Percentiles rank a stretch among this genome's conserved stretches.
Conservation (phyloP, 2,113 vertebrate genomes). For the Periophthalmus modestus region DNA sequence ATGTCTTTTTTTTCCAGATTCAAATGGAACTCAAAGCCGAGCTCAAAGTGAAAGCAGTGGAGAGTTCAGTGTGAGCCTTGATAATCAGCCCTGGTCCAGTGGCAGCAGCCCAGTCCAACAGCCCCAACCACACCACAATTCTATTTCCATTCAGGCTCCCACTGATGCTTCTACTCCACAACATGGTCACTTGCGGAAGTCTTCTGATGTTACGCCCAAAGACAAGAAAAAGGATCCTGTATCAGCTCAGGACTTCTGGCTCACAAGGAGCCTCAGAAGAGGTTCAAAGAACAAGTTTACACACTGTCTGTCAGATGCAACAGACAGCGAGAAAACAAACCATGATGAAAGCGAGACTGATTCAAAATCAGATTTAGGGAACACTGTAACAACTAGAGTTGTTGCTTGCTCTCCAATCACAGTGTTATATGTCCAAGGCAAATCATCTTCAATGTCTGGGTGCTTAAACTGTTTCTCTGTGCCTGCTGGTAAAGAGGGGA, state of each 20-base stretch:
- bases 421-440: constrained; percentile 78
- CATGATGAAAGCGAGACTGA: constrained; percentile 54
- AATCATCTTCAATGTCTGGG: constrained; percentile 80
- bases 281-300: constrained; percentile 61
- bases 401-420: constrained; percentile 72
- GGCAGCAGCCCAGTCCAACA: constrained; percentile 89
- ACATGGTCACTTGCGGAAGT: constrained; percentile 33
- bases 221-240: constrained; percentile 70
- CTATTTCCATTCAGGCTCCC: constrained; percentile 80
- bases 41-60: constrained; percentile 93
- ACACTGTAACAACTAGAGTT: constrained; percentile 72
- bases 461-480: constrained; percentile 77
- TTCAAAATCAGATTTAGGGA: constrained; percentile 56
- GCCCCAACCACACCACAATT: constrained; percentile 72
- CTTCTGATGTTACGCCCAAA: constrained; percentile 43
- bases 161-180: constrained; percentile 66
- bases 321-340: constrained; percentile 71
- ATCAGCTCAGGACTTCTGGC: constrained; percentile 80
- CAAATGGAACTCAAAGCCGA: constrained; percentile 82
- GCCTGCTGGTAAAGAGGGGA: constrained; percentile 78
- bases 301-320: constrained; percentile 58
- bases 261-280: constrained; percentile 79
- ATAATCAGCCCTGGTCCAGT: constrained; percentile 88
- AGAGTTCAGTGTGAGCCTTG: constrained; percentile 87
- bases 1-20: constrained; percentile 55